Evolutionary conservation across 2,797 vertebrate species (phyloP).

Genomic region (Lepus oiostolus): DNA sequence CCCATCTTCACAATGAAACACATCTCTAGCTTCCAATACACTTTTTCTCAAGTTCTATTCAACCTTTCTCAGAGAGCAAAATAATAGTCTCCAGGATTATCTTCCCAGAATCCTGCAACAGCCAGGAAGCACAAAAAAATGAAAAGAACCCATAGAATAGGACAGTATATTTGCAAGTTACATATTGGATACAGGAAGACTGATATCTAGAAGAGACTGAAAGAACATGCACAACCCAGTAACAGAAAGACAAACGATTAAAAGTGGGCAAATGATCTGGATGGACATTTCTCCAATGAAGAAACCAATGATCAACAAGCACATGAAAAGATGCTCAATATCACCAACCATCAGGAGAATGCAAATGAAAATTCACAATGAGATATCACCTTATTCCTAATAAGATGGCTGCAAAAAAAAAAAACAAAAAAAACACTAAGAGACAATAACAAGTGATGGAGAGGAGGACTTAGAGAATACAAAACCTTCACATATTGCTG

Average conservation of each 20-base stretch:
- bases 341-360: neutral
- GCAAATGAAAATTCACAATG: neutral
- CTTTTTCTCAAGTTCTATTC: neutral
- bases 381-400: neutral
- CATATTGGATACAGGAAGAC: neutral
- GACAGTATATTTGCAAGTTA: neutral
- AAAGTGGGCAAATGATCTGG: constrained; percentile 26
- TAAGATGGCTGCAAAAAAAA: neutral
- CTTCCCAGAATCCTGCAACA: constrained; percentile 24
- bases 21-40: neutral
- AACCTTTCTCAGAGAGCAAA: neutral
- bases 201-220: neutral
- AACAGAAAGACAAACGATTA: constrained; percentile 32
- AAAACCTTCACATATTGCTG: neutral
- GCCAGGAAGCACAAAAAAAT: neutral
- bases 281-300: constrained; percentile 30
- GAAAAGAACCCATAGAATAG: neutral
- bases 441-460: neutral
- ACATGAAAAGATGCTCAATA: neutral
- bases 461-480: neutral
- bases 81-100: neutral
- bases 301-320: neutral
- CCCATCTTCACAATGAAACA: constrained; percentile 5
- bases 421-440: neutral
- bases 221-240: constrained; percentile 27